Conservation (phyloP, 2,113 vertebrate species). For the Zootoca vivipara region DNA sequence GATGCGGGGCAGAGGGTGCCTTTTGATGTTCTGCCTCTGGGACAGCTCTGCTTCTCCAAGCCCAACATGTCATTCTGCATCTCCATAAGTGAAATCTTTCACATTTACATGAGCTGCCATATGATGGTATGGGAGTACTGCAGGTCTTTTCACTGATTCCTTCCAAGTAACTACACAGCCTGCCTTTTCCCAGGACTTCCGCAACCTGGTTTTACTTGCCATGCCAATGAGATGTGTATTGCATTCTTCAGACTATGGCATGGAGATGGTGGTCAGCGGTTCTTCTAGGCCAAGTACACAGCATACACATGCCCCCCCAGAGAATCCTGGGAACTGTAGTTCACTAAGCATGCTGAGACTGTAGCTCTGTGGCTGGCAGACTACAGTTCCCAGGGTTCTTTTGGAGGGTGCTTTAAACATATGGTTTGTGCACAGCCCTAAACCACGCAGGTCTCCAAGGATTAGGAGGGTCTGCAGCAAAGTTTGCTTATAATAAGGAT, state of each 20-base stretch:
- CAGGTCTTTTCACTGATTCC: background rate
- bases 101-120: background rate
- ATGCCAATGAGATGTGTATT: background rate
- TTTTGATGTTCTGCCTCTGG: background rate
- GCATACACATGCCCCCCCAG: too few species aligned
- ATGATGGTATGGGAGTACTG: background rate
- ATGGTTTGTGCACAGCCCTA: background rate
- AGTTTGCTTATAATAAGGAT: slow-evolving; percentile 20
- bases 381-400: too few species aligned
- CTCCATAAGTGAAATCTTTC: background rate
- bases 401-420: too few species aligned
- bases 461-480: slow-evolving; percentile 26
- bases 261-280: slow-evolving; percentile 12
- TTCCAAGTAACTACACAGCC: background rate
- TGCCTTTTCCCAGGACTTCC: background rate
- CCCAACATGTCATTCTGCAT: background rate
- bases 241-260: slow-evolving; percentile 6
- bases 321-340: too few species aligned
- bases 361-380: too few species aligned
- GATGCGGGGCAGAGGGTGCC: background rate
- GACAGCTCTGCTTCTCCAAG: background rate
- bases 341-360: too few species aligned
- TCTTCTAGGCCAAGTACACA: background rate
- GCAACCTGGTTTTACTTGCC: background rate
- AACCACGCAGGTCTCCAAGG: slow-evolving; percentile 14